Percentiles rank a stretch among this genome's conserved stretches.
phyloP scores from a whole-genome alignment of 2,113 vertebrate genomes.

The Atlantisia rogersi region DNA sequence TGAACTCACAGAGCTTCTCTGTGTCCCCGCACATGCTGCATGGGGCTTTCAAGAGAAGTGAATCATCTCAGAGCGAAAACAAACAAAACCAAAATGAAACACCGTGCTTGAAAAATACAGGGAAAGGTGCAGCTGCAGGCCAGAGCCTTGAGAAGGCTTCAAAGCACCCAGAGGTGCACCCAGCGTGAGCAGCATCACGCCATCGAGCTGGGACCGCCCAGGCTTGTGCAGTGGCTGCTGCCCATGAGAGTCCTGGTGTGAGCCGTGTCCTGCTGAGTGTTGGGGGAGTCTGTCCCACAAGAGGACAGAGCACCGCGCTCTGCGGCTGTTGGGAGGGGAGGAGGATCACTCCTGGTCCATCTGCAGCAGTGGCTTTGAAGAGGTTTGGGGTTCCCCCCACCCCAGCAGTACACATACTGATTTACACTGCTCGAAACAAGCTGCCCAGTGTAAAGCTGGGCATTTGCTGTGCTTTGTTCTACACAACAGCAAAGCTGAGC shows the following conservation, averaged over 20 bases:
- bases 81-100: constrained; percentile 20
- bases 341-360: background rate
- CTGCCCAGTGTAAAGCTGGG: rapidly evolving
- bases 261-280: rapidly evolving
- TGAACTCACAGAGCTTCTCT: background rate
- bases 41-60: background rate
- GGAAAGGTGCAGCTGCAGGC: background rate
- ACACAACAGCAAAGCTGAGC: background rate
- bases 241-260: rapidly evolving
- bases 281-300: background rate
- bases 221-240: background rate
- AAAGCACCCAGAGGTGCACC: background rate
- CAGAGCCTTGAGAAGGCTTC: background rate
- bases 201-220: rapidly evolving
- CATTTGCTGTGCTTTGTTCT: background rate
- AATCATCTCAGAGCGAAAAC: background rate
- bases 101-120: background rate
- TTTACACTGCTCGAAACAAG: background rate
- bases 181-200: background rate
- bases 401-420: background rate
- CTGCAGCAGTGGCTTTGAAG: background rate
- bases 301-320: background rate
- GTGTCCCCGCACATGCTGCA: background rate
- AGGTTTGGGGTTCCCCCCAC: background rate
- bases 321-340: background rate